Conservation (phyloP, 2,888 invertebrate species). For the Apodemia duryi region DNA sequence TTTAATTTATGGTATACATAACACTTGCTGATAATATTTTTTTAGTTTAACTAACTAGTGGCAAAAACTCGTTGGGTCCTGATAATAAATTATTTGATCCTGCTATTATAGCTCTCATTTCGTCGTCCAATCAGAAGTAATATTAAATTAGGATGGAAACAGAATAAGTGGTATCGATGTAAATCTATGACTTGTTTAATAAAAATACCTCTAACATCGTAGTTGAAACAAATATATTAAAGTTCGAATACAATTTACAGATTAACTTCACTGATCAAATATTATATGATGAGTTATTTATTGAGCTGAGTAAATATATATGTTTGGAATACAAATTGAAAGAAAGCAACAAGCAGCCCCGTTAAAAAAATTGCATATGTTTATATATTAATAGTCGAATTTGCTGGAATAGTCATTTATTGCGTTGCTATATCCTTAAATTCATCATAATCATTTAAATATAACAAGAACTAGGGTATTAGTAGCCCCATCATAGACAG, state of each 20-base stretch:
- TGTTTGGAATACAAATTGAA: not conserved
- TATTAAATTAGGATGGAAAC: not conserved
- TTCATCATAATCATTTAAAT: slow-evolving; percentile 10
- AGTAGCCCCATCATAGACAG: slow-evolving; percentile 17
- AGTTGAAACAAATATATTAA: too few relatives aligned
- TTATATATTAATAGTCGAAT: not conserved
- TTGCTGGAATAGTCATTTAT: not conserved
- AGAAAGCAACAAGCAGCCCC: not conserved
- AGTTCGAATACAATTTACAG: too few relatives aligned
- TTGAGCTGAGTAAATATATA: too few relatives aligned
- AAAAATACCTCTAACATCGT: too few relatives aligned
- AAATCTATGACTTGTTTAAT: too few relatives aligned
- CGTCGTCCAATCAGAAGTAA: not conserved
- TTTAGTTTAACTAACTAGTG: too few relatives aligned
- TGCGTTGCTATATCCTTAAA: not conserved
- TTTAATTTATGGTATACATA: too few relatives aligned
- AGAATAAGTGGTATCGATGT: not conserved
- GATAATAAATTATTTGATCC: not conserved
- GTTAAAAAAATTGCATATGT: not conserved
- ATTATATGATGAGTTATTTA: too few relatives aligned
- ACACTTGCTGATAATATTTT: too few relatives aligned
- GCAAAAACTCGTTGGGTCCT: too few relatives aligned
- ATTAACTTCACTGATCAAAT: too few relatives aligned
- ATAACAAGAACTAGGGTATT: slow-evolving; percentile 32
- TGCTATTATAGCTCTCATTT: not conserved